These are phyloP conservation scores for Brachionus sp. DNA, from an alignment of 1,140 invertebrate genomes.

Conservation along the genomic window DNA sequence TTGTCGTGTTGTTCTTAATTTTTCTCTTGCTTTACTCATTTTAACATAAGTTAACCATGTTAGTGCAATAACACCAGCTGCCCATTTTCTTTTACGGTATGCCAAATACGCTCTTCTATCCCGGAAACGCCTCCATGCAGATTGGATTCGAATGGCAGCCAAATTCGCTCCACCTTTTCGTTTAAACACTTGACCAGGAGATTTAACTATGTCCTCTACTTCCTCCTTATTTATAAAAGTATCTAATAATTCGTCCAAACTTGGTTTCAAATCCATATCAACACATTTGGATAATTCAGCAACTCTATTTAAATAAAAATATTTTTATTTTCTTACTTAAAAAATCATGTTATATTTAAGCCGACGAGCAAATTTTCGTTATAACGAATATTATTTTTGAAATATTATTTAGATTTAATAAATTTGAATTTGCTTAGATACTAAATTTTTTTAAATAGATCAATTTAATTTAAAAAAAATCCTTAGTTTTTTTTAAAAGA, in stretches of 20 bases:
- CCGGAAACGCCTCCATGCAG: slow-evolving; percentile 53
- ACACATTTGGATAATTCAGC: slow-evolving; percentile 56
- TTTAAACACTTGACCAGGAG: slow-evolving; percentile 50
- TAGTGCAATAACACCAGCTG: slow-evolving; percentile 59
- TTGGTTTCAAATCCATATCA: slow-evolving; percentile 55
- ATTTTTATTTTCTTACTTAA: background rate
- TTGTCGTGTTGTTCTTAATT: slow-evolving; percentile 52
- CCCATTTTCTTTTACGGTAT: slow-evolving; percentile 57
- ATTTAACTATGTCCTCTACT: slow-evolving; percentile 54
- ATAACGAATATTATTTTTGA: too few relatives aligned
- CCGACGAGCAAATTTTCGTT: background rate
- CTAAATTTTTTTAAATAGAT: too few relatives aligned
- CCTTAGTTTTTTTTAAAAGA: too few relatives aligned
- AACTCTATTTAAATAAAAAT: slow-evolving; percentile 48
- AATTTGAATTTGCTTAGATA: too few relatives aligned
- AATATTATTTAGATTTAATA: too few relatives aligned
- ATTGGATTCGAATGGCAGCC: slow-evolving; percentile 56
- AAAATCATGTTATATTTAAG: background rate
- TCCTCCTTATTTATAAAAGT: slow-evolving; percentile 57
- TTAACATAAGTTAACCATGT: slow-evolving; percentile 59
- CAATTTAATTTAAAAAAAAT: too few relatives aligned
- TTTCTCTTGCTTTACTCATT: slow-evolving; percentile 53
- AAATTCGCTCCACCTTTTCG: slow-evolving; percentile 47
- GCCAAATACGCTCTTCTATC: slow-evolving; percentile 55
- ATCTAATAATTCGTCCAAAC: slow-evolving; percentile 51